Evolutionary conservation across 2,797 vertebrate species (phyloP).

Genomic region (Podarcis lilfordi): DNA sequence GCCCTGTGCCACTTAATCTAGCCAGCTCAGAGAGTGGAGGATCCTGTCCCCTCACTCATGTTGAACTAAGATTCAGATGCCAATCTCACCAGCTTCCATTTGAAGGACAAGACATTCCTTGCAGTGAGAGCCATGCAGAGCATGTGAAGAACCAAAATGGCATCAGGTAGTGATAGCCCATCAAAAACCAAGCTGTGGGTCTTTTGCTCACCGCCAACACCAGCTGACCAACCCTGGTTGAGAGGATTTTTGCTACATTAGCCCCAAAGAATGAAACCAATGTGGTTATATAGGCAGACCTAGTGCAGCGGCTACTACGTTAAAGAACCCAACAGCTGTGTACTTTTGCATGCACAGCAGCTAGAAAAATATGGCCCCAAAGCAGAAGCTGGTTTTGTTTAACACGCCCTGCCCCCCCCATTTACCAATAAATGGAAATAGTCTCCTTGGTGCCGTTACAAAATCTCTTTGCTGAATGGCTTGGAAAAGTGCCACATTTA

Average conservation of each 20-base stretch:
- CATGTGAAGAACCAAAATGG: neutral
- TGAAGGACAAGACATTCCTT: neutral
- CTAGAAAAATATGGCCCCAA: neutral
- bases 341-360: neutral
- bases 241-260: neutral
- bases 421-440: slow-evolving; percentile 9
- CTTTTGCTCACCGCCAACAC: neutral
- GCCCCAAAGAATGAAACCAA: neutral
- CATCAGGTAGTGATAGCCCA: too few relatives aligned
- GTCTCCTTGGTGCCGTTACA: neutral
- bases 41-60: neutral
- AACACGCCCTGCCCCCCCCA: neutral
- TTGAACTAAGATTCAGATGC: neutral
- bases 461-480: slow-evolving; percentile 11
- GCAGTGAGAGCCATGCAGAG: neutral
- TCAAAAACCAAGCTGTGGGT: neutral
- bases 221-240: neutral
- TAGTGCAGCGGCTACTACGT: neutral
- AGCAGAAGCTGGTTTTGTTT: slow-evolving; percentile 10
- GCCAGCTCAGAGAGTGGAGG: neutral
- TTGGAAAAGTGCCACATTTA: slow-evolving; percentile 28
- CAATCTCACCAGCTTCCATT: neutral
- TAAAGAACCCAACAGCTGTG: neutral
- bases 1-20: neutral
- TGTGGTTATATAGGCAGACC: neutral